phyloP scores from a whole-genome alignment of 2,888 invertebrate species.

The Scaptodrosophila latifasciaeformis region DNA sequence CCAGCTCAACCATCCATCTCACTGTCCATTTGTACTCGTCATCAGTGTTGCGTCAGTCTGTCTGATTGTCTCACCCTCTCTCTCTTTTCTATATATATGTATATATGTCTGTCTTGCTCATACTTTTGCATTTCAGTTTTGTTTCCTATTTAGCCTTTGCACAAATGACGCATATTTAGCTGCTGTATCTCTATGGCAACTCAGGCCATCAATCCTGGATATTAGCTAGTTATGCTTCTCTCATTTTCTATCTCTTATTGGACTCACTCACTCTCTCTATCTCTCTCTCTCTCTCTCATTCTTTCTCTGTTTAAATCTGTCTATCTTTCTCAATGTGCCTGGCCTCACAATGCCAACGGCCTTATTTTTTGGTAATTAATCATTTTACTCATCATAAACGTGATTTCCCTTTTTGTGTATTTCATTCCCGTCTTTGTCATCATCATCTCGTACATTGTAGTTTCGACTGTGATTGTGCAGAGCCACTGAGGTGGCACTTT shows the following conservation, averaged over 20 bases:
- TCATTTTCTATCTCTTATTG: not conserved
- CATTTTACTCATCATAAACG: conserved; percentile 72
- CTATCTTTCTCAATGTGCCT: not conserved
- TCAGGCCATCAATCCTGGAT: conserved; percentile 62
- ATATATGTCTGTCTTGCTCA: not conserved
- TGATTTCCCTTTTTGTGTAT: conserved; percentile 46
- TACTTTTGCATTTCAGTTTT: not conserved
- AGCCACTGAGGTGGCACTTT: too few species aligned
- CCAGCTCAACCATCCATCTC: conserved; percentile 39
- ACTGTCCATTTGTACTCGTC: conserved; percentile 61
- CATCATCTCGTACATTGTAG: not conserved
- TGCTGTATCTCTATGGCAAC: conserved; percentile 47
- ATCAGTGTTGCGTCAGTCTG: conserved; percentile 31
- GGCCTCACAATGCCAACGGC: conserved; percentile 50
- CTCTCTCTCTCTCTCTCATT: too few species aligned
- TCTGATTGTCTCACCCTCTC: conserved; percentile 17
- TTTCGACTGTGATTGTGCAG: conserved; percentile 33
- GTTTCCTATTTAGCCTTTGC: conserved; percentile 40
- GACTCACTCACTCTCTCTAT: too few species aligned
- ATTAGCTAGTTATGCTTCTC: conserved; percentile 7
- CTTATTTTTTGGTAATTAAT: conserved; percentile 73
- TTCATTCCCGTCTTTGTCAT: not conserved
- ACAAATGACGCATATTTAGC: conserved; percentile 67
- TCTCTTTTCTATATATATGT: conserved; percentile 10
- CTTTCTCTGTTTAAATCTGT: too few species aligned